Conservation (phyloP, 2,797 vertebrate genomes). For the Pelochelys cantorii region DNA sequence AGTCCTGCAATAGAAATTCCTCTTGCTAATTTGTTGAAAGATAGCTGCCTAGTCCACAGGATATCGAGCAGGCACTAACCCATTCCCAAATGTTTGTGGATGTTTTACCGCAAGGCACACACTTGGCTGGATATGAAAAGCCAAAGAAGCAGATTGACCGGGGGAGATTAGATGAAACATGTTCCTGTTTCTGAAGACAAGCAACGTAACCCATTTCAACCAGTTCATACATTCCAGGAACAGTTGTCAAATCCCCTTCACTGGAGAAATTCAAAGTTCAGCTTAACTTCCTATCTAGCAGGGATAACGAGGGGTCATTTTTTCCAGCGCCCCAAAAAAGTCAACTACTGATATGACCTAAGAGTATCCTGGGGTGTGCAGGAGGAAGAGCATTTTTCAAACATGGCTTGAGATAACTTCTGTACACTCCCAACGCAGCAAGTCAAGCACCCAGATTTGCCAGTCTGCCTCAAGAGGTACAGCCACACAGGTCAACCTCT, state of each 20-base stretch:
- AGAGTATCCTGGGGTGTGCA: background rate
- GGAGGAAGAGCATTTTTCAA: background rate
- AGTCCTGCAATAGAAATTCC: constrained; percentile 84
- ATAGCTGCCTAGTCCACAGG: constrained; percentile 80
- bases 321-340: background rate
- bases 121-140: constrained; percentile 74
- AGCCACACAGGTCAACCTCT: background rate
- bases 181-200: background rate
- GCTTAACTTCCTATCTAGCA: background rate
- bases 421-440: background rate
- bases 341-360: background rate
- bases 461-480: background rate
- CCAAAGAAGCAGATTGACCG: constrained; percentile 39
- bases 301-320: background rate
- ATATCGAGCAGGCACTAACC: constrained; percentile 76
- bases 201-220: constrained; percentile 3
- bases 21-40: constrained; percentile 86
- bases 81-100: constrained; percentile 63
- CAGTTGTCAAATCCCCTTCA: background rate
- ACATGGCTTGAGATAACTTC: background rate
- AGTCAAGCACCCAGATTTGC: background rate
- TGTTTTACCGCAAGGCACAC: constrained; percentile 61
- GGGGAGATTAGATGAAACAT: background rate
- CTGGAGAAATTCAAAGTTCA: background rate
- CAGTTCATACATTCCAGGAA: background rate